Percentiles rank a stretch among this genome's conserved stretches.
Evolutionary conservation across 2,113 vertebrate species (phyloP).

Genomic region (Okapia johnstoni): DNA sequence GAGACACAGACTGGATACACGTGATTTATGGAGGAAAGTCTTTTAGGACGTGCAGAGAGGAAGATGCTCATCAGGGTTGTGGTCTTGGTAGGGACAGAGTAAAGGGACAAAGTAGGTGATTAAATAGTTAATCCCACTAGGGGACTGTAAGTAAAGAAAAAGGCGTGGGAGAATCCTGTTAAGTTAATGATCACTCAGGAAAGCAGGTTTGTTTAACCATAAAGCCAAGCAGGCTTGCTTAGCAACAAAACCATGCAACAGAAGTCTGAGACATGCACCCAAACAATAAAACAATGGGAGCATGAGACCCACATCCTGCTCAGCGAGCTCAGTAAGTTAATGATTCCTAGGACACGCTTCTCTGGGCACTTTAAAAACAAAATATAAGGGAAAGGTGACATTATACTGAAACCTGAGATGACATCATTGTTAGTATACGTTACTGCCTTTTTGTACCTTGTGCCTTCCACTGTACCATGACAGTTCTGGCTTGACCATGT

Average conservation of each 20-base stretch:
- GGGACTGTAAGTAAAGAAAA: background rate
- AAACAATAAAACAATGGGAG: background rate
- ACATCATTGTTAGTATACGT: background rate
- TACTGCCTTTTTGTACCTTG: background rate
- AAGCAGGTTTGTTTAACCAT: background rate
- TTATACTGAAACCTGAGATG: background rate
- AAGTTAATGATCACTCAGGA: background rate
- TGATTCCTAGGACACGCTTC: background rate
- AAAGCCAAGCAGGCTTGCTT: background rate
- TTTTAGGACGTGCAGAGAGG: background rate
- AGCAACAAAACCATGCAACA: background rate
- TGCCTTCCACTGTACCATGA: background rate
- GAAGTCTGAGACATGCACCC: background rate
- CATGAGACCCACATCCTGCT: background rate
- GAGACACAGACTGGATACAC: background rate
- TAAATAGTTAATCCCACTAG: background rate
- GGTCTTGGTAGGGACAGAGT: background rate
- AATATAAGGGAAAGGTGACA: background rate
- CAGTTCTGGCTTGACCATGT: background rate
- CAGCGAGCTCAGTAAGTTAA: background rate
- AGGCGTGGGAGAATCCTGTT: background rate
- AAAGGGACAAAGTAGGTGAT: background rate
- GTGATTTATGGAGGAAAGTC: background rate
- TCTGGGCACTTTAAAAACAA: background rate
- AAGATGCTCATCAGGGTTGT: background rate